Percentiles rank a stretch among this genome's conserved stretches.
These are phyloP conservation scores for Nanorana parkeri DNA, from an alignment of 2,113 vertebrate species.

Conservation along the genomic window DNA sequence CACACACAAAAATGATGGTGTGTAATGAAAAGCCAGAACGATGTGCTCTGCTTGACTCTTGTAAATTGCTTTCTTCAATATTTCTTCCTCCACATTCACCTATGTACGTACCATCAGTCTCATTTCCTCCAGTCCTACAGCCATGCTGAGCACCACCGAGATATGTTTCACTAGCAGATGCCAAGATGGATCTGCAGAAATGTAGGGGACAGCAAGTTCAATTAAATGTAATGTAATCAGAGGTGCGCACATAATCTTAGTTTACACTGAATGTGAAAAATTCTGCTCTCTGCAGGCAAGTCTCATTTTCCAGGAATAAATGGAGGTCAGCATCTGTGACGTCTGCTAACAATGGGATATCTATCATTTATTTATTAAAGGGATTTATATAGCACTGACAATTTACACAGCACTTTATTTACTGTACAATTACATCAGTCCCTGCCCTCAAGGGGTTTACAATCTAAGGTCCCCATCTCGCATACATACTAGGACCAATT, in stretches of 20 bases:
- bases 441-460: too few species aligned
- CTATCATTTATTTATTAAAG: too few species aligned
- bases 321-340: neutral
- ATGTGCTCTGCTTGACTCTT: neutral
- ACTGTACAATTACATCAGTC: too few species aligned
- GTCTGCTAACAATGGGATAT: too few species aligned
- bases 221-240: neutral
- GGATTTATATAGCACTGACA: too few species aligned
- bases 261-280: neutral
- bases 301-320: neutral
- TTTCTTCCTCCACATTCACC: neutral
- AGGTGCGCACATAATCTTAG: neutral
- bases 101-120: neutral
- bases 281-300: neutral
- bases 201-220: neutral
- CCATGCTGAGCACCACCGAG: neutral
- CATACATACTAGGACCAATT: too few species aligned
- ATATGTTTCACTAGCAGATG: constrained; percentile 10
- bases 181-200: neutral
- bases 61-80: neutral
- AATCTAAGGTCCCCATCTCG: too few species aligned
- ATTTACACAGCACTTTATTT: too few species aligned
- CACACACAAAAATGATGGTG: neutral
- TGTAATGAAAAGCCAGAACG: neutral
- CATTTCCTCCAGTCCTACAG: neutral